Conservation (phyloP, 2,888 invertebrate species). For the Malacosoma neustria region DNA sequence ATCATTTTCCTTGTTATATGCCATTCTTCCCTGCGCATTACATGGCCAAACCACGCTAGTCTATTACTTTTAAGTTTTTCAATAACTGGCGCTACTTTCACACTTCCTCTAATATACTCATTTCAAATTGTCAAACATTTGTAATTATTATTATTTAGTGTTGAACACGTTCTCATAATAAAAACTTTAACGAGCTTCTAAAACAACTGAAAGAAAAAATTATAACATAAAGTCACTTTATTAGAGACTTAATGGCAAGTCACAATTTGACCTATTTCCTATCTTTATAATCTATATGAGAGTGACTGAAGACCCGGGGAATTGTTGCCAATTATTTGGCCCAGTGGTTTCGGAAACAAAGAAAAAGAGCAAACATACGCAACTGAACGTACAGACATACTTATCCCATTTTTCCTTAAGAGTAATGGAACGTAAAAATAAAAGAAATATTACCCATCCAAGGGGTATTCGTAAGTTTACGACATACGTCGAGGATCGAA, state of each 20-base stretch:
- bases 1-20: no score
- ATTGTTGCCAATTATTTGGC: neutral
- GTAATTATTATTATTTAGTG: no score
- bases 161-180: no score
- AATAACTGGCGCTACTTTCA: no score
- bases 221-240: no score
- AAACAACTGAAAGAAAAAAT: no score
- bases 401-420: slow-evolving; percentile 1
- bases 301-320: neutral
- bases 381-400: neutral
- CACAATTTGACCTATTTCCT: neutral
- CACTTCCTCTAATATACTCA: no score
- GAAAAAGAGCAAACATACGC: neutral
- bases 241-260: neutral
- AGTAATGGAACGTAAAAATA: slow-evolving; percentile 1
- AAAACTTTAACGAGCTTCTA: no score
- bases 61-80: no score
- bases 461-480: neutral
- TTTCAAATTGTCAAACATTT: no score
- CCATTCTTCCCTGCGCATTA: no score
- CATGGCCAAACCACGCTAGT: no score
- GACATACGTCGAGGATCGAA: neutral
- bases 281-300: neutral
- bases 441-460: neutral
- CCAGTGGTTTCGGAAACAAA: neutral